phyloP scores from a whole-genome alignment of 2,888 invertebrate genomes.

The Sepiola atlantica region DNA sequence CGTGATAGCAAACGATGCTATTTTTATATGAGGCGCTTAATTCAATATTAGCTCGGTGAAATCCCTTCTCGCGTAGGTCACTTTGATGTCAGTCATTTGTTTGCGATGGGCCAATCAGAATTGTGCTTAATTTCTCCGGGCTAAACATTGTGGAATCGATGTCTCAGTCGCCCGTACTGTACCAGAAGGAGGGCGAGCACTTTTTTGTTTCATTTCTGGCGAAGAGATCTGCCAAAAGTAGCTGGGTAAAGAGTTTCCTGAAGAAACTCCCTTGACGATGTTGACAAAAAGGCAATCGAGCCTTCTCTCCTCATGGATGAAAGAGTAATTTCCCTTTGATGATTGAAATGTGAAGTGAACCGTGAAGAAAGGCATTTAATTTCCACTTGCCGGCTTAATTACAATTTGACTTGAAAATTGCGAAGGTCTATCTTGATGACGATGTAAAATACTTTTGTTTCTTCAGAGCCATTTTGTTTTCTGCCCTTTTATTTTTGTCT shows the following conservation, averaged over 20 bases:
- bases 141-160: neutral
- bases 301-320: constrained; percentile 32
- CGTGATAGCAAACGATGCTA: neutral
- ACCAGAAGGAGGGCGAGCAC: neutral
- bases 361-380: constrained; percentile 16
- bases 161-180: neutral
- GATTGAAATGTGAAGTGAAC: neutral
- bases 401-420: constrained; percentile 32
- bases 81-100: constrained; percentile 10
- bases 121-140: constrained; percentile 2
- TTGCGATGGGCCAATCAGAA: neutral
- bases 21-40: neutral
- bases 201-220: neutral
- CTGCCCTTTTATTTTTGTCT: neutral
- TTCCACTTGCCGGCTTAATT: constrained; percentile 12
- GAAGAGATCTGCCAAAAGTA: neutral
- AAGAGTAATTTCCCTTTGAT: neutral
- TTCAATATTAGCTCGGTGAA: neutral
- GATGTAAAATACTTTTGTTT: neutral
- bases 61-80: neutral
- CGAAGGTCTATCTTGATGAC: constrained; percentile 9
- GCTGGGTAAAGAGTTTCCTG: neutral
- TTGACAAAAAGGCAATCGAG: constrained; percentile 8
- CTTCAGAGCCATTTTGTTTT: neutral
- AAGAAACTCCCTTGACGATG: neutral